Base-by-base conservation (phyloP, 2,113 vertebrate species). In the Myrmecobius fasciatus region DNA sequence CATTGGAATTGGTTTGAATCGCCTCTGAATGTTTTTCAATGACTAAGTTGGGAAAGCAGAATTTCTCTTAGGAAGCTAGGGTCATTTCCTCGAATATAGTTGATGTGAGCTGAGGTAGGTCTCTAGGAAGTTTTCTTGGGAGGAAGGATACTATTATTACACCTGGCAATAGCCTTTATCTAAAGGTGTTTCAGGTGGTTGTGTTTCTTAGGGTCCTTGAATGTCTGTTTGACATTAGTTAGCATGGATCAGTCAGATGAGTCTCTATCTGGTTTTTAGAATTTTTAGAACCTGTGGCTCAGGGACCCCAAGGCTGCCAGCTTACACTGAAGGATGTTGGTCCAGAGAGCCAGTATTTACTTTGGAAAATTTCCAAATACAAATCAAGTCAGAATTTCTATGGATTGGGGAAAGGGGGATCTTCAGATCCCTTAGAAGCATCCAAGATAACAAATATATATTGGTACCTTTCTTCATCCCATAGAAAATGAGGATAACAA, bases 21-120 rank as follows among this genome's bases (percentile, higher is more conserved):
- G 11, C 49, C 49, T 95, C 93, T 89, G 36, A 31, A 91, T 56
- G 52, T 25, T 67, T 94, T 93, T 49, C n/a, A 92, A 52, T 52
- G 43, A 47, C 31, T 47, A 47, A 92, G 22, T 53, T 25, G 67
- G 91, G 93, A 67, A 94, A 92, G 53, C n/a, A 53, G 17, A n/a
- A 14, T 92, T 7, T 48, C 25, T 48, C 51, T 89, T 14, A 43
- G 0, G 10, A 11, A 48, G 43, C 5, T 91, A 53, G 8, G 88
- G 47, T 56, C 20, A 2, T 25, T 31, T 17, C 54, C n/a, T 17
- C 9, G 28, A 46, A 8, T 25, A 5, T n/a, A 0, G 2, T 28
- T 36, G 8, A 92, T 22, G 24, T 49, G 49, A 67, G 25, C 24
- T 88, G 12, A 54, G 0, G 24, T 20, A 51, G 25, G 46, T 5